Evolutionary conservation across 2,888 invertebrate species (phyloP).

Genomic region (Brachyptera risi): DNA sequence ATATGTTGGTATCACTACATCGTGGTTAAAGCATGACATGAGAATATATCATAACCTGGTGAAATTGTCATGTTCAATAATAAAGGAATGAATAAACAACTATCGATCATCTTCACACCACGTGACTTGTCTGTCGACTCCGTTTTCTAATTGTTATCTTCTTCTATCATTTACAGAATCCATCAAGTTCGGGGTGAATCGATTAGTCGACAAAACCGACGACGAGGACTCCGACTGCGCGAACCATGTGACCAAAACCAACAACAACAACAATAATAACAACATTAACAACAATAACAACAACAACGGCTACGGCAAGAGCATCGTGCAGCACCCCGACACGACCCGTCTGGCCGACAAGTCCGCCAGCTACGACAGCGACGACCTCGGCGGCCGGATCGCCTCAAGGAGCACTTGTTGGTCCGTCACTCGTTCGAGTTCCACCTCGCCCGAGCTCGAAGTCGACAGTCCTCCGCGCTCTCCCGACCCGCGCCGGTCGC

Average conservation of each 20-base stretch:
- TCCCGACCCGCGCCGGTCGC: slow-evolving; percentile 21
- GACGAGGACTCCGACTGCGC: slow-evolving; percentile 54
- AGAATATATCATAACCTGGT: too few relatives aligned
- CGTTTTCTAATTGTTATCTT: slow-evolving; percentile 26
- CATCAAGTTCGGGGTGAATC: slow-evolving; percentile 79
- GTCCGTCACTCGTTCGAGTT: slow-evolving; percentile 47
- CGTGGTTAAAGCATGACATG: too few relatives aligned
- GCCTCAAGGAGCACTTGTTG: too few relatives aligned
- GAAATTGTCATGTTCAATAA: too few relatives aligned
- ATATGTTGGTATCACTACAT: too few relatives aligned
- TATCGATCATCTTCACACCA: too few relatives aligned
- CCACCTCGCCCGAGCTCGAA: slow-evolving; percentile 66
- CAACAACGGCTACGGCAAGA: slow-evolving; percentile 34
- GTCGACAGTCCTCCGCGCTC: slow-evolving; percentile 65
- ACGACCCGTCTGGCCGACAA: slow-evolving; percentile 52
- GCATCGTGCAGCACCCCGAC: slow-evolving; percentile 48
- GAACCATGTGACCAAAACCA: slow-evolving; percentile 46
- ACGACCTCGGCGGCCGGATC: slow-evolving; percentile 42
- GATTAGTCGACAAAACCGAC: slow-evolving; percentile 63
- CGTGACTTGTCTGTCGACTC: too few relatives aligned
- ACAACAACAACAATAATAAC: slow-evolving; percentile 33
- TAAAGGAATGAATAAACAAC: too few relatives aligned
- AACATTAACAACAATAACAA: slow-evolving; percentile 45
- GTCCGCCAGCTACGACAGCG: slow-evolving; percentile 32
- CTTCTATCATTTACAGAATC: slow-evolving; percentile 59